Conservation (phyloP, 2,888 invertebrate genomes). For the Pharmacophagus antenor region DNA sequence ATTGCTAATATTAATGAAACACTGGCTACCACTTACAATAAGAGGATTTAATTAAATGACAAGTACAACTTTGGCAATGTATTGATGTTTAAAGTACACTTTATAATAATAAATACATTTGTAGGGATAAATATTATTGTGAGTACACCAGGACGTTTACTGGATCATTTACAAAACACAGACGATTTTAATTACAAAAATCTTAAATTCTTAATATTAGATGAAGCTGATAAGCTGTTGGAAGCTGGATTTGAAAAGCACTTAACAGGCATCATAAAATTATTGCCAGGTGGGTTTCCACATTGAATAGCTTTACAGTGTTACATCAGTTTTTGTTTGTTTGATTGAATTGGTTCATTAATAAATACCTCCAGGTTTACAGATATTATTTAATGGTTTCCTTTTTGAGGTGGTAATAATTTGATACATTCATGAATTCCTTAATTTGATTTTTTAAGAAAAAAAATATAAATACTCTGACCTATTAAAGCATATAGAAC, state of each 20-base stretch:
- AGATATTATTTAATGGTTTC: no score
- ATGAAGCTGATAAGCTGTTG: conserved; percentile 97
- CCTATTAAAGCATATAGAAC: no score
- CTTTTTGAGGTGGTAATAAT: no score
- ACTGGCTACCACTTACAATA: no score
- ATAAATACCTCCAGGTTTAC: no score
- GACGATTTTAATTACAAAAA: conserved; percentile 92
- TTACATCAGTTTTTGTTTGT: no score
- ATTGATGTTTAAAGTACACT: not conserved
- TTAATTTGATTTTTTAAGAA: no score
- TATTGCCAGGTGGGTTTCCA: conserved; percentile 82
- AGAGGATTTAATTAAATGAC: no score
- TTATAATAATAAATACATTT: conserved; percentile 29
- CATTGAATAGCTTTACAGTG: not conserved
- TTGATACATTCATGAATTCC: no score
- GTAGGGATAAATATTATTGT: conserved; percentile 94
- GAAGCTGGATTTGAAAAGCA: conserved; percentile 98
- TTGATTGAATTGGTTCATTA: no score
- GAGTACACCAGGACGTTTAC: conserved; percentile 96
- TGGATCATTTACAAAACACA: conserved; percentile 96
- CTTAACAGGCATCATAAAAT: conserved; percentile 92
- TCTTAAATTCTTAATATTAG: conserved; percentile 94
- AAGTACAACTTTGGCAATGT: not conserved
- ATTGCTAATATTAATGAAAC: no score
- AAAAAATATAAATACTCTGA: no score